These are phyloP conservation scores for Merodon equestris DNA, from an alignment of 2,888 invertebrate genomes.

Conservation along the genomic window DNA sequence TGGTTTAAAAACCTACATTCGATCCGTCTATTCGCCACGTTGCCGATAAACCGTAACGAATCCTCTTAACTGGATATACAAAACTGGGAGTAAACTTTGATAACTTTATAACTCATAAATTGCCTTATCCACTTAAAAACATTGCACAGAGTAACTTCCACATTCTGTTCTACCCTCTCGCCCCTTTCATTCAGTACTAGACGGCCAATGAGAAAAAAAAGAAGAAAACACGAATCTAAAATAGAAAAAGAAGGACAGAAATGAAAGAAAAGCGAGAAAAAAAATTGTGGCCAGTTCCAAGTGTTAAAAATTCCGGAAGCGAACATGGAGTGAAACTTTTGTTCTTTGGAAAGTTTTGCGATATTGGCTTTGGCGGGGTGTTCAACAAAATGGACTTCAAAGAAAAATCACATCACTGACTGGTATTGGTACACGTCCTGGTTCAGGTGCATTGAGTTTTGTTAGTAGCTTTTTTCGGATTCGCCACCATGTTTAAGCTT, in stretches of 20 bases:
- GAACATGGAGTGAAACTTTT: constrained; percentile 42
- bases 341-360: constrained; percentile 48
- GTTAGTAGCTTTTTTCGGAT: not conserved
- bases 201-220: no score
- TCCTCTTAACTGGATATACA: constrained; percentile 49
- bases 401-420: constrained; percentile 31
- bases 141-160: constrained; percentile 39
- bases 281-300: constrained; percentile 38
- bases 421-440: constrained; percentile 2
- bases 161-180: constrained; percentile 23
- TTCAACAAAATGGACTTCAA: constrained; percentile 30
- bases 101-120: constrained; percentile 77
- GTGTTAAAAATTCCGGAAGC: constrained; percentile 59
- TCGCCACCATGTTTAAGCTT: not conserved
- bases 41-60: constrained; percentile 43
- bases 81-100: constrained; percentile 47
- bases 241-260: not conserved
- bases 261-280: constrained; percentile 1
- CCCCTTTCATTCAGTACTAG: constrained; percentile 10
- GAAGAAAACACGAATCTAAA: not conserved
- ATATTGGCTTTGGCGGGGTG: constrained; percentile 45
- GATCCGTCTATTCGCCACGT: constrained; percentile 6
- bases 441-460: constrained; percentile 38
- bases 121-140: constrained; percentile 78
- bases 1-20: not conserved